Evolutionary conservation across 2,888 invertebrate genomes (phyloP).

Genomic region (Chymomyza fuscimana): DNA sequence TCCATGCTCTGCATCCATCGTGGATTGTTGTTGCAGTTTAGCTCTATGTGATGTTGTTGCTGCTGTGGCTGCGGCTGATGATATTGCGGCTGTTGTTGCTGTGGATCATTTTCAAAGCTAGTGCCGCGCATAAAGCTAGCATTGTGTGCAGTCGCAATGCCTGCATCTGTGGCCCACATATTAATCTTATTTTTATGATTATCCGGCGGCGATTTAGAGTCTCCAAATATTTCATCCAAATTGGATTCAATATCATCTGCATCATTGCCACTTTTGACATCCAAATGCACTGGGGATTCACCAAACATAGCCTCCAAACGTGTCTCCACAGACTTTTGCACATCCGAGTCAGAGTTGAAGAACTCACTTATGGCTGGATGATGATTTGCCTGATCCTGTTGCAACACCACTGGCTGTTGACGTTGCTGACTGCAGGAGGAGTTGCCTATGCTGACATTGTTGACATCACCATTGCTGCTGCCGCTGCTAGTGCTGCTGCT

Average conservation of each 20-base stretch:
- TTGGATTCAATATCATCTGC: conserved; percentile 77
- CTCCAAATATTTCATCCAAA: conserved; percentile 79
- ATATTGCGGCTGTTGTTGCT: conserved; percentile 42
- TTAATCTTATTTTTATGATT: conserved; percentile 56
- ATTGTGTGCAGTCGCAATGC: conserved; percentile 24
- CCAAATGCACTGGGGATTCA: conserved; percentile 78
- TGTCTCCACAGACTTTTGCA: conserved; percentile 79
- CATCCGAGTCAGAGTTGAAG: conserved; percentile 75
- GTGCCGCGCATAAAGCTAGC: conserved; percentile 42
- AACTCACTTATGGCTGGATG: conserved; percentile 76
- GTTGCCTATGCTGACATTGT: conserved; percentile 32
- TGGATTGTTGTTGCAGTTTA: conserved; percentile 75
- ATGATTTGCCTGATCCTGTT: conserved; percentile 60
- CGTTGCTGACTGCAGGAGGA: conserved; percentile 72
- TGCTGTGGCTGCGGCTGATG: conserved; percentile 31
- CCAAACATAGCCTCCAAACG: conserved; percentile 80
- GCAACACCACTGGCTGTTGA: conserved; percentile 61
- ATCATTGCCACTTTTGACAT: conserved; percentile 65
- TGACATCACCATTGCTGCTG: conserved; percentile 52
- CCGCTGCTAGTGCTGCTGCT: conserved; percentile 57
- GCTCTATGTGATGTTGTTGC: conserved; percentile 72
- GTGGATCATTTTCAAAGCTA: conserved; percentile 27
- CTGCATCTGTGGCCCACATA: conserved; percentile 66
- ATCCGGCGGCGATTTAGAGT: conserved; percentile 66
- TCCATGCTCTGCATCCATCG: conserved; percentile 79